phyloP scores from a whole-genome alignment of 2,113 vertebrate species.

The Neoarius graeffei region DNA sequence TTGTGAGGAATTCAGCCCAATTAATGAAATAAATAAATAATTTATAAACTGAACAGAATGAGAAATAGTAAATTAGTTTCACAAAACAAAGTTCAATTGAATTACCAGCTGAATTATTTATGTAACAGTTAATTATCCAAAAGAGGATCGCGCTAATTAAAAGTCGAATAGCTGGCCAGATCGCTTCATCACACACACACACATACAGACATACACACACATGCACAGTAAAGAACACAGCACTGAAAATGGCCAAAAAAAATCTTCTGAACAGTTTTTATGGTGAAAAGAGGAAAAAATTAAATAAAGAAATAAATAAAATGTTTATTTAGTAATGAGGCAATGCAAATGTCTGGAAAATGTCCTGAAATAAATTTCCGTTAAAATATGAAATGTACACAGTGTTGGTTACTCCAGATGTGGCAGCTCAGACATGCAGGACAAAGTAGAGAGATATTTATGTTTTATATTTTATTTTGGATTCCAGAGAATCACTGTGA shows the following conservation, averaged over 20 bases:
- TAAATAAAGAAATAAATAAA: too few relatives aligned
- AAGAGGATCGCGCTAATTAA: background rate
- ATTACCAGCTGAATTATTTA: background rate
- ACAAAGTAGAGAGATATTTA: background rate
- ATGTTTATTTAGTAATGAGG: too few relatives aligned
- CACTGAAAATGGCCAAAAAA: background rate
- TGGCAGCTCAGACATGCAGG: background rate
- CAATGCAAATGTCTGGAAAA: background rate
- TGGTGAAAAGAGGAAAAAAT: background rate
- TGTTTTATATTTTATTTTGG: background rate
- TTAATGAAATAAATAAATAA: slow-evolving; percentile 21
- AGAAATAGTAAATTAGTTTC: slow-evolving; percentile 1
- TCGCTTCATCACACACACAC: background rate
- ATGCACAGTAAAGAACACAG: background rate
- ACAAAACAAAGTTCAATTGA: slow-evolving; percentile 7
- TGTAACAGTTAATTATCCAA: slow-evolving; percentile 9
- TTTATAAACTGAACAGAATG: background rate
- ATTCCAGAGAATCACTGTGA: background rate
- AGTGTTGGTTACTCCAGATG: background rate
- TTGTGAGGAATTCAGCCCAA: background rate
- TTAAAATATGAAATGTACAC: background rate
- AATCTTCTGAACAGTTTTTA: background rate
- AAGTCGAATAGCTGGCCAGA: background rate
- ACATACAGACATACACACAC: background rate
- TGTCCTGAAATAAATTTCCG: background rate